Percentiles rank a stretch among this genome's conserved stretches.
Evolutionary conservation across 30 jellyfish, hydroid and myxozoan genomes (phyloP).

Genomic region (Pelagia noctiluca): DNA sequence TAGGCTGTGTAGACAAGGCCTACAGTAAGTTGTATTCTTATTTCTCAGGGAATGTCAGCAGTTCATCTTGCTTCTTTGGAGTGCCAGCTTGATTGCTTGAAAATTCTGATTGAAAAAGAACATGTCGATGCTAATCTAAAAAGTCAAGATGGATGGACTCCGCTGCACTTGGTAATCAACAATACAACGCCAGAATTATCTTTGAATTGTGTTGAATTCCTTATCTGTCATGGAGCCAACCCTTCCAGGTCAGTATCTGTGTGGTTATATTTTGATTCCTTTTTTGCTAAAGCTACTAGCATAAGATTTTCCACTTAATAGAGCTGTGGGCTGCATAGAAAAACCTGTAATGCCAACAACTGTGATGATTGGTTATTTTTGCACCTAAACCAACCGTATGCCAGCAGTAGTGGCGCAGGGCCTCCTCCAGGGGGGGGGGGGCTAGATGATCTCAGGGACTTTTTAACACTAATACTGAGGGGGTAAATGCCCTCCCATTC

Average conservation of each 20-base stretch:
- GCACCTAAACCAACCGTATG: too few species aligned
- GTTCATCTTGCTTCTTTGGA: constrained; percentile 78
- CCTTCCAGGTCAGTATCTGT: constrained; percentile 45
- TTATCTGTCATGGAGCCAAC: constrained; percentile 66
- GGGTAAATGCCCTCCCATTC: too few species aligned
- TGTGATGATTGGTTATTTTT: too few species aligned
- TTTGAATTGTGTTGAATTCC: constrained; percentile 44
- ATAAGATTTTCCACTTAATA: too few species aligned
- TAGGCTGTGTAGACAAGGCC: too few species aligned
- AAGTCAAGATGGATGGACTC: constrained; percentile 73
- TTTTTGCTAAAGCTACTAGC: too few species aligned
- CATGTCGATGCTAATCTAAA: constrained; percentile 33
- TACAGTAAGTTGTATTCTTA: neutral
- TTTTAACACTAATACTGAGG: too few species aligned
- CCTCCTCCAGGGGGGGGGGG: too few species aligned
- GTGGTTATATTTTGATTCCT: neutral
- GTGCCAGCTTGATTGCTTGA: constrained; percentile 66
- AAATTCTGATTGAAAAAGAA: constrained; percentile 37
- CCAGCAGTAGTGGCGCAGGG: too few species aligned
- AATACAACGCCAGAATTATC: constrained; percentile 49
- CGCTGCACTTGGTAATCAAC: constrained; percentile 63
- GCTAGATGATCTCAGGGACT: too few species aligned
- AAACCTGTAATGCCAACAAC: too few species aligned
- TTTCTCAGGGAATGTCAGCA: constrained; percentile 64
- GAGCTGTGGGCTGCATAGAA: too few species aligned